A percentile compares a stretch with the other conserved stretches of the same genome.
Conservation (phyloP, 2,888 invertebrate genomes). For the Xiphydria camelus region DNA sequence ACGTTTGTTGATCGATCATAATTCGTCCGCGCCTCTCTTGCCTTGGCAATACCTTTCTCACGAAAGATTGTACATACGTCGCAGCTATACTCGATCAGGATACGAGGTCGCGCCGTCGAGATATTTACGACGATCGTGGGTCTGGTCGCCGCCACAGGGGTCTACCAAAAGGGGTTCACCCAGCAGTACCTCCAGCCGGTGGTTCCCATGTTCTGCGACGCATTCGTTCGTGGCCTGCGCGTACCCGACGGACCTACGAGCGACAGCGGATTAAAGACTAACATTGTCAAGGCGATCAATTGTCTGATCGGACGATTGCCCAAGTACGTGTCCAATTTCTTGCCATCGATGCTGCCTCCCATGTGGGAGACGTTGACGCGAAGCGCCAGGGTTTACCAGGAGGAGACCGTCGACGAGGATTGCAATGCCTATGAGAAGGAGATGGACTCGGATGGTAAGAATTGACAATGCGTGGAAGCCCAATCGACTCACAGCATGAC, state of each 20-base stretch:
- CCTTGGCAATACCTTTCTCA: too few relatives aligned
- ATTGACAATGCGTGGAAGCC: conserved; percentile 5
- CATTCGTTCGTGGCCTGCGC: conserved; percentile 63
- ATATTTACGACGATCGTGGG: conserved; percentile 68
- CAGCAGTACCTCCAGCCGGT: conserved; percentile 67
- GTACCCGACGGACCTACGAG: conserved; percentile 61
- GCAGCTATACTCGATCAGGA: conserved; percentile 64
- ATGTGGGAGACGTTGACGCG: conserved; percentile 72
- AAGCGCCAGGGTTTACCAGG: conserved; percentile 68
- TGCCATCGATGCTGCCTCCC: conserved; percentile 66
- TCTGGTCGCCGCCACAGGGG: conserved; percentile 61
- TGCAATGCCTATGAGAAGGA: conserved; percentile 61
- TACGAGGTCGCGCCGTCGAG: conserved; percentile 68
- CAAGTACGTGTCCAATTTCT: conserved; percentile 64
- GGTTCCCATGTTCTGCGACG: conserved; percentile 69
- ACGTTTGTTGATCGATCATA: conserved; percentile 59
- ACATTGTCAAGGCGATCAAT: conserved; percentile 68
- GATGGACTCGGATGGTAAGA: conserved; percentile 66
- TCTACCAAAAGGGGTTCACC: conserved; percentile 62
- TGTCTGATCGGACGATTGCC: conserved; percentile 66
- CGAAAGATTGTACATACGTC: too few relatives aligned
- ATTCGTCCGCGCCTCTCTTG: neutral
- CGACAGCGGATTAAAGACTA: conserved; percentile 68
- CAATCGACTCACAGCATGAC: too few relatives aligned
- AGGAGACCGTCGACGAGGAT: conserved; percentile 65